Evolutionary conservation across 1,140 invertebrate genomes (phyloP).

Genomic region (Mercenaria mercenaria): DNA sequence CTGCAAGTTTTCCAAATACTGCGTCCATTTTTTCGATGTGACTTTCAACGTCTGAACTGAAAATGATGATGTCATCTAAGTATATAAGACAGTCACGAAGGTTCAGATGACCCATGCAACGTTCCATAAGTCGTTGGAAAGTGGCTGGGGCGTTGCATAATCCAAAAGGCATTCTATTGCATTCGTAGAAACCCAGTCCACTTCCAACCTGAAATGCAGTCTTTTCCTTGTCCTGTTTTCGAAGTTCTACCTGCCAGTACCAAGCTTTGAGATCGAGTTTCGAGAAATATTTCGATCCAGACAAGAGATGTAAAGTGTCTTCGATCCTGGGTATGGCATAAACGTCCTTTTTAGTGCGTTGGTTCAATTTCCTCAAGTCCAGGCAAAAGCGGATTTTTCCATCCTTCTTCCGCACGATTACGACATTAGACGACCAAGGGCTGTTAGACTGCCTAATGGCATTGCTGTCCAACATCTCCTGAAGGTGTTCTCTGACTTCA

Average conservation of each 20-base stretch:
- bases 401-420: constrained; percentile 73
- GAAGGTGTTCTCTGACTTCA: constrained; percentile 60
- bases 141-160: constrained; percentile 72
- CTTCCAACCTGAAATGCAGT: constrained; percentile 68
- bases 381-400: constrained; percentile 73
- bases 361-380: constrained; percentile 72
- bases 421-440: constrained; percentile 61
- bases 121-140: constrained; percentile 76
- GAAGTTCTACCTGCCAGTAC: constrained; percentile 84
- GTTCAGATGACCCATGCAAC: constrained; percentile 62
- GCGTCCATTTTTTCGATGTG: not conserved
- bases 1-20: constrained; percentile 14
- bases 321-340: constrained; percentile 70
- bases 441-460: constrained; percentile 56
- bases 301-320: constrained; percentile 63
- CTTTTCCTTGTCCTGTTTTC: constrained; percentile 68
- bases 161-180: constrained; percentile 70
- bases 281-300: constrained; percentile 72
- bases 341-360: constrained; percentile 64
- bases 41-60: constrained; percentile 34
- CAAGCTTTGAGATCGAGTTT: constrained; percentile 73
- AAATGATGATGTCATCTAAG: constrained; percentile 74
- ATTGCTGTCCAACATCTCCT: constrained; percentile 51
- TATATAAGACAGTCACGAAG: constrained; percentile 67
- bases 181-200: constrained; percentile 70